Evolutionary conservation across 2,797 vertebrate species (phyloP).

Genomic region (Nannoperca obscura): DNA sequence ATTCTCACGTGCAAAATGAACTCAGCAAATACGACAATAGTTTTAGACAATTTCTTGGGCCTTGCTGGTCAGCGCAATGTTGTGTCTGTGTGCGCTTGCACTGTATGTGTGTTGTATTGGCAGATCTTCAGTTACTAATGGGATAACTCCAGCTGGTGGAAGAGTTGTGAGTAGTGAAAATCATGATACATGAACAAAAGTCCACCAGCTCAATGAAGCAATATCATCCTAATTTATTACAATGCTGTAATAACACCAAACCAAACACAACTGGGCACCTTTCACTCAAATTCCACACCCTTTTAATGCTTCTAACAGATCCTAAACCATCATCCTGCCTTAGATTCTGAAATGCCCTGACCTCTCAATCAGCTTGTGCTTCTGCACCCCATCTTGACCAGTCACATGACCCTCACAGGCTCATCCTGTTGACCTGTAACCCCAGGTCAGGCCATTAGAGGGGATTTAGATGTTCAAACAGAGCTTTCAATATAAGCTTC

Average conservation of each 20-base stretch:
- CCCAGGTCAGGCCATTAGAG: slow-evolving; percentile 60
- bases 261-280: slow-evolving; percentile 11
- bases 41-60: slow-evolving; percentile 67
- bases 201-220: slow-evolving; percentile 2
- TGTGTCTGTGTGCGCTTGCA: background rate
- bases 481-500: slow-evolving; percentile 50
- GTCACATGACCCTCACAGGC: slow-evolving; percentile 65
- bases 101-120: slow-evolving; percentile 26
- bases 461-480: slow-evolving; percentile 63
- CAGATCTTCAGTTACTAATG: slow-evolving; percentile 14
- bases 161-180: background rate
- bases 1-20: slow-evolving; percentile 60
- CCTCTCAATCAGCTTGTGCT: slow-evolving; percentile 54
- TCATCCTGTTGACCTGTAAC: slow-evolving; percentile 72
- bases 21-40: slow-evolving; percentile 68
- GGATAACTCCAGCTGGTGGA: slow-evolving; percentile 20
- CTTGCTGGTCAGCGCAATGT: slow-evolving; percentile 3
- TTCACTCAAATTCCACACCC: slow-evolving; percentile 16
- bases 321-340: slow-evolving; percentile 31
- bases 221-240: background rate
- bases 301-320: slow-evolving; percentile 15
- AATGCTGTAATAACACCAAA: background rate
- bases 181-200: background rate
- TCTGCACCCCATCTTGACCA: slow-evolving; percentile 53
- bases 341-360: slow-evolving; percentile 51